phyloP scores from a whole-genome alignment of 2,797 vertebrate genomes.

The Arnoldichthys spilopterus region DNA sequence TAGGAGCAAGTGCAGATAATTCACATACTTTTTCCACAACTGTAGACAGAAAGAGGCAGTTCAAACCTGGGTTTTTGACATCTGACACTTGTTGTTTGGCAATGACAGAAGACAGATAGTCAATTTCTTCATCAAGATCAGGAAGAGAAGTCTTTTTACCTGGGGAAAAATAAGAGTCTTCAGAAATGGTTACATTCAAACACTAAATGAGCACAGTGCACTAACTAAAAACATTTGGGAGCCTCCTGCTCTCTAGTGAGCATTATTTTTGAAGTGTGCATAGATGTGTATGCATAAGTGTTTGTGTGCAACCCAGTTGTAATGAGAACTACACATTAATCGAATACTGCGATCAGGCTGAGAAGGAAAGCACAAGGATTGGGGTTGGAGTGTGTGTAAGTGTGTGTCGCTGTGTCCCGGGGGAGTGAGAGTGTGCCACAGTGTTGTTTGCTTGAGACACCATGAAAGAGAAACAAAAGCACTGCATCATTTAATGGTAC shows the following conservation, averaged over 20 bases:
- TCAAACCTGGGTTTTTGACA: slow-evolving; percentile 63
- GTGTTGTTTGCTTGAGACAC: slow-evolving; percentile 72
- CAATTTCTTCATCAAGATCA: slow-evolving; percentile 87
- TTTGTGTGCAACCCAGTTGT: background rate
- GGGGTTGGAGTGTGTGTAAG: slow-evolving; percentile 44
- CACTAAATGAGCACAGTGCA: too few species aligned
- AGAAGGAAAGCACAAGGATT: slow-evolving; percentile 22
- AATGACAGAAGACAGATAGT: slow-evolving; percentile 81
- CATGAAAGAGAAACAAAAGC: slow-evolving; percentile 71
- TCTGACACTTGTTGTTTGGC: slow-evolving; percentile 71
- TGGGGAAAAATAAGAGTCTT: slow-evolving; percentile 14
- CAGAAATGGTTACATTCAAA: too few species aligned
- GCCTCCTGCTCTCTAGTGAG: background rate
- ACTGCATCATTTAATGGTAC: slow-evolving; percentile 73
- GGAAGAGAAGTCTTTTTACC: slow-evolving; percentile 57
- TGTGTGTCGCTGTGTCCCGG: slow-evolving; percentile 49
- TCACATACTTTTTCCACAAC: background rate
- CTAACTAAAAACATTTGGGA: background rate
- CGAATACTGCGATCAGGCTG: background rate
- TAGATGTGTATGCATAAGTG: background rate
- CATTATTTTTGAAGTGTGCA: too few species aligned
- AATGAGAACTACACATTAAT: background rate
- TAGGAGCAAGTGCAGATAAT: background rate
- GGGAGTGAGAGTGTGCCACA: slow-evolving; percentile 70
- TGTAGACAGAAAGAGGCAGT: background rate